Base-by-base conservation (phyloP, 2,888 invertebrate genomes). In the Amphiduros pacificus region DNA sequence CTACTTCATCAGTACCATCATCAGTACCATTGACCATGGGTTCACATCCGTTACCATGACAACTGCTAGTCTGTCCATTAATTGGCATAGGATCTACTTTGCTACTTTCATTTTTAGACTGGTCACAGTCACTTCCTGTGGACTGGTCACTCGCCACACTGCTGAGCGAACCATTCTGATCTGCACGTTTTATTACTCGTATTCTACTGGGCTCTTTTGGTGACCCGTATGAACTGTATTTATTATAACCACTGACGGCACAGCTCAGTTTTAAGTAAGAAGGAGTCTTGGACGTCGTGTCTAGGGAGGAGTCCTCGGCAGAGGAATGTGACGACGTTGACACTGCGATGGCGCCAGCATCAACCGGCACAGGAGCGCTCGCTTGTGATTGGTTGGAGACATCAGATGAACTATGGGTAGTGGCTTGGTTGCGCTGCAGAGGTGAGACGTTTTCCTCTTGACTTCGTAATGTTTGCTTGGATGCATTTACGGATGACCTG, bases 211-310 rank as follows among this genome's bases (percentile, higher is more conserved):
- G 41, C 52, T 59, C 51, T 24, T 52, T 51, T 24, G 52, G 53
- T 11, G 59, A 52, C 20, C 48, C 51, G 44, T 59, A 59, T 4
- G 32, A 32, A 57, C 72, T 72, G 62, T 78, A 78, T 54, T 71
- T 70, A 52, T 76, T 75, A 67, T 78, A 78, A 17, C 78, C 79
- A 65, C 77, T 77, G 20, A 77, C 74, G 2, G 76, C 74, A 69
- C 77, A 76, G 62, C 76, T 76, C n/a, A 79, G 70, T 59, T 74
- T 74, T 52, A 79, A 62, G 67, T 78, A 78, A 9, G 78, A 78
- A 0, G 78, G 78, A 17, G 73, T 75, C 54, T 56, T 59, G 31
- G 58, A 55, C 3, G 52, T 50, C 14, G 55, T 20, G 48, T 41
- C 44, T 2, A 48, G 14, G 2, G 29, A 14, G 20, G 9, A 9